Conservation (phyloP, 2,888 invertebrate genomes). For the Rosalia funebris region DNA sequence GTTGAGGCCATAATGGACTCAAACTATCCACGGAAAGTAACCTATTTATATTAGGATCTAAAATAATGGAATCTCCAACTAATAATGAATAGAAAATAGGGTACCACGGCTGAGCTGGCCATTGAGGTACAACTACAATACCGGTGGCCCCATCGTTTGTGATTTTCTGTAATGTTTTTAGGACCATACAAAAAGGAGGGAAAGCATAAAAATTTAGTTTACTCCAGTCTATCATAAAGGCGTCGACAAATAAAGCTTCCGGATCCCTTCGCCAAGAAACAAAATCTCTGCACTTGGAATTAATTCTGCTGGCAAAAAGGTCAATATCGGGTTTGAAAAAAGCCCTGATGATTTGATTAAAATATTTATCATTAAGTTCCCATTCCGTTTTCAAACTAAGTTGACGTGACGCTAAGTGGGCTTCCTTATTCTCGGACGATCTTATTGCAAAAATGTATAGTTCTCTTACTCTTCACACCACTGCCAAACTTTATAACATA, state of each 20-base stretch:
- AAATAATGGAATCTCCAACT: neutral
- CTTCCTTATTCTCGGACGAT: constrained; percentile 29
- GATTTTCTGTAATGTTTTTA: constrained; percentile 46
- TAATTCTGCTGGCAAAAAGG: constrained; percentile 43
- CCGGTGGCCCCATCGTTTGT: constrained; percentile 43
- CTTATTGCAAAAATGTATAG: constrained; percentile 31
- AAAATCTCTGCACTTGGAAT: constrained; percentile 44
- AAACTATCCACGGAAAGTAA: no score
- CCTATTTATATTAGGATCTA: neutral
- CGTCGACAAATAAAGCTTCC: constrained; percentile 37
- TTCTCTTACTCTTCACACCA: constrained; percentile 30
- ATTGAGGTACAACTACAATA: constrained; percentile 47
- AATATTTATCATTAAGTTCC: neutral
- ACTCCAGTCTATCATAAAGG: constrained; percentile 42
- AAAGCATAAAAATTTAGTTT: constrained; percentile 44
- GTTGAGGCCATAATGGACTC: neutral
- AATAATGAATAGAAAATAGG: constrained; percentile 36
- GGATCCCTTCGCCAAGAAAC: constrained; percentile 45
- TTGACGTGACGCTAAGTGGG: constrained; percentile 12
- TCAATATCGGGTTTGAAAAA: constrained; percentile 41
- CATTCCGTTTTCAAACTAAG: constrained; percentile 7
- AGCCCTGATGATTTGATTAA: constrained; percentile 16
- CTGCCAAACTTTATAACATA: constrained; percentile 43
- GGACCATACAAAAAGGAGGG: constrained; percentile 46
- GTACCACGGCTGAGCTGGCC: constrained; percentile 48